These are phyloP conservation scores for Torymus texanus DNA, from an alignment of 2,888 invertebrate species.

Conservation along the genomic window DNA sequence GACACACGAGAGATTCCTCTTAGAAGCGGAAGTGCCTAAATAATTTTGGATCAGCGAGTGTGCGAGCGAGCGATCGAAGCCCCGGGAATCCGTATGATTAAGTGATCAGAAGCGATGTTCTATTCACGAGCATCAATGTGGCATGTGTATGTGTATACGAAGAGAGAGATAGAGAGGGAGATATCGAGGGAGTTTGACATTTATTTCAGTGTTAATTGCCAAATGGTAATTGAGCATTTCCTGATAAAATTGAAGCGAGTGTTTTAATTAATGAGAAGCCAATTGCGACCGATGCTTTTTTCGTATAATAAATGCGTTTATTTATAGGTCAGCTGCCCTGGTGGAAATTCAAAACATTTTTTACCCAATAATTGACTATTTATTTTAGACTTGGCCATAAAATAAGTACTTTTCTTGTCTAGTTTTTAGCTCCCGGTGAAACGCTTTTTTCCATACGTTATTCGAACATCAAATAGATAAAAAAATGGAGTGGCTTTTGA, in stretches of 20 bases:
- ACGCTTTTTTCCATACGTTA: too few relatives aligned
- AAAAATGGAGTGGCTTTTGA: too few relatives aligned
- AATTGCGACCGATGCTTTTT: not conserved
- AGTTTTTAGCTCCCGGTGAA: too few relatives aligned
- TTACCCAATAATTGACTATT: too few relatives aligned
- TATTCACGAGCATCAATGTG: not conserved
- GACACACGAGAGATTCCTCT: slow-evolving; percentile 27
- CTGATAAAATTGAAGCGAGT: not conserved
- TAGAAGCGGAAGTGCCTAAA: slow-evolving; percentile 46
- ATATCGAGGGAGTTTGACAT: slow-evolving; percentile 14
- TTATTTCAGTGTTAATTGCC: slow-evolving; percentile 17
- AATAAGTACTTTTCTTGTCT: too few relatives aligned
- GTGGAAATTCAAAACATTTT: too few relatives aligned
- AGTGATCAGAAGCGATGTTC: slow-evolving; percentile 34
- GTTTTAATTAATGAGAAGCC: not conserved
- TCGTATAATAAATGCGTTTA: too few relatives aligned
- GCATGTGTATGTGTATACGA: not conserved
- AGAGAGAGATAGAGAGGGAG: not conserved
- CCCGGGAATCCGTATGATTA: slow-evolving; percentile 49
- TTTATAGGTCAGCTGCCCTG: too few relatives aligned
- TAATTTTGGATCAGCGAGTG: slow-evolving; percentile 13
- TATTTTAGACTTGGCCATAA: too few relatives aligned
- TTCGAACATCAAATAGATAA: too few relatives aligned
- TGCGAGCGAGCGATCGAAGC: slow-evolving; percentile 26
- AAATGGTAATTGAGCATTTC: not conserved